Evolutionary conservation across 2,113 vertebrate genomes (phyloP), one percentile per base, ranked within the genome.

Genomic region (Lota lota): DNA sequence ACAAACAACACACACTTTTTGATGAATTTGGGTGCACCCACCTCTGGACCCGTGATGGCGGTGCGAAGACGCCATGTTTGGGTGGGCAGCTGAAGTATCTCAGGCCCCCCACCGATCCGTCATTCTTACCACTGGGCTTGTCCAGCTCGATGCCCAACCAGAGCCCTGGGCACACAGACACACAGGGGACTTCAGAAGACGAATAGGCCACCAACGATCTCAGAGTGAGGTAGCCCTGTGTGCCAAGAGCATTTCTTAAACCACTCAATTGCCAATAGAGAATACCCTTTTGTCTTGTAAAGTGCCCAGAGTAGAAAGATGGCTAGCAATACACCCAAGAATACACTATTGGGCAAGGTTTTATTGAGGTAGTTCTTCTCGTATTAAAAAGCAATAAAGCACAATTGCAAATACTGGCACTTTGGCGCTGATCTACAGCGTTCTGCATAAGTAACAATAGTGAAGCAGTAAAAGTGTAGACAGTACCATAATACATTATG

Each of bases 131-230:
- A 0, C 94, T 95, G 18, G 95, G 95, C 69, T 95, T 97, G 83
- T 98, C 96, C 82, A 99, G 83, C 70, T 97, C 96, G 22, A 99
- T 93, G 24, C 97, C 97, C 65, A 95, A 93, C 97, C 97, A 99
- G 80, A 94, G 85, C 0, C 97, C 97, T 99, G 79, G 22, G 21
- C 2, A 76, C 7, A 73, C 56, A 18, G 6, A 59, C 18, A 19
- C 10, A 59, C 58, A 59, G 19, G n/a, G 20, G 58, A 12, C 20
- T 1, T 14, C 3, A 36, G 12, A 21, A 33, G 40, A 47, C 40
- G 10, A 47, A 47, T 14, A 47, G 40, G 10, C 10, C 40, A 8
- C 40, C 40, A 47, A 8, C 40, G 12, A 56, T n/a, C n/a, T 17
- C 16, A 56, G 53, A 56, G 14, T 18, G 40, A 70, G 50, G 24